A percentile compares a stretch with the other conserved stretches of the same genome.
phyloP scores from a whole-genome alignment of 1,140 invertebrate genomes.

The Diuraphis noxia region DNA sequence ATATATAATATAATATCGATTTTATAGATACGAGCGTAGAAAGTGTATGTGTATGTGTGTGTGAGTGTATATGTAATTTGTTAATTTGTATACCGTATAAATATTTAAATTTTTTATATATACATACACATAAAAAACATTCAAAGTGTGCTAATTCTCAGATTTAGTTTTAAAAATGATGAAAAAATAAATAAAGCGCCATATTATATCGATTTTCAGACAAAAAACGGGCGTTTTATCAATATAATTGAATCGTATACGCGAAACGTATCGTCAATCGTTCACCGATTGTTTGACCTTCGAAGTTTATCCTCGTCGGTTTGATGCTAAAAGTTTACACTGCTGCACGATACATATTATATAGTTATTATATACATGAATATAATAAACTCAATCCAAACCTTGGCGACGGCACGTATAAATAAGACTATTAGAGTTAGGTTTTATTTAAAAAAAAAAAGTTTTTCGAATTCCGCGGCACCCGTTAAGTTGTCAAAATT shows the following conservation, averaged over 20 bases:
- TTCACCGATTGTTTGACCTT: not conserved
- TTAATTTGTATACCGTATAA: not conserved
- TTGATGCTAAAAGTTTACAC: conserved; percentile 18
- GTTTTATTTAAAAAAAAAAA: not conserved
- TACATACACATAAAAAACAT: not conserved
- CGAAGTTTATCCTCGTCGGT: conserved; percentile 7
- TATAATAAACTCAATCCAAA: not conserved
- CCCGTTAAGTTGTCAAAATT: not conserved
- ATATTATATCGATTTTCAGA: not conserved
- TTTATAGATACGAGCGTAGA: not conserved
- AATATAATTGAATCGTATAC: not conserved
- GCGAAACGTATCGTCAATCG: not conserved
- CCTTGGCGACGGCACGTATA: too few species aligned
- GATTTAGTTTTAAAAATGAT: not conserved
- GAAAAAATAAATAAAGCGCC: not conserved
- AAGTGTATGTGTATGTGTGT: too few species aligned
- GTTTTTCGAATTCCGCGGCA: not conserved
- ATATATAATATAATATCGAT: not conserved
- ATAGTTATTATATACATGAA: too few species aligned
- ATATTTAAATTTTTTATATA: not conserved
- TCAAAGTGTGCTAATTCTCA: not conserved
- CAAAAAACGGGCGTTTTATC: not conserved
- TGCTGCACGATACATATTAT: not conserved
- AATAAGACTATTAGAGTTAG: too few species aligned
- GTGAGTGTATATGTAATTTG: not conserved